A percentile compares a stretch with the other conserved stretches of the same genome.
Conservation (phyloP, 2,113 vertebrate genomes). For the Arenaria interpres region DNA sequence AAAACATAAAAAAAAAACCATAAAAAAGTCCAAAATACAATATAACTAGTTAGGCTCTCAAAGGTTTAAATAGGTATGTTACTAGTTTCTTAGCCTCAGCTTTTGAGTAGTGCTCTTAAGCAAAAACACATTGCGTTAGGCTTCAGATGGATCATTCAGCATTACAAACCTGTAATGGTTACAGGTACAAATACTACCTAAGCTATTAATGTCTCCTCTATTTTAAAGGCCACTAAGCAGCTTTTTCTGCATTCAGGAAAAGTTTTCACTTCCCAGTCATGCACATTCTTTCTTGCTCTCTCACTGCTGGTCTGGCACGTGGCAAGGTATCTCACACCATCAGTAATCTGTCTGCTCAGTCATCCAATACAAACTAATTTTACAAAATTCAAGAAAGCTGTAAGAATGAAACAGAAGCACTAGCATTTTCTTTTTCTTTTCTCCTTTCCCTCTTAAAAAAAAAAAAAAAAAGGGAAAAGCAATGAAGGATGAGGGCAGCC, state of each 20-base stretch:
- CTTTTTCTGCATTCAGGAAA: neutral
- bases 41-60: neutral
- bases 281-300: neutral
- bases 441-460: neutral
- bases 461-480: neutral
- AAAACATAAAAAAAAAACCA: no score
- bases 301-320: neutral
- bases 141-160: neutral
- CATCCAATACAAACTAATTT: neutral
- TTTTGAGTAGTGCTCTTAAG: neutral
- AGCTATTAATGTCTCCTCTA: accelerated
- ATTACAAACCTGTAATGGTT: neutral
- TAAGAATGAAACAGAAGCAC: neutral
- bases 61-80: neutral
- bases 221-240: neutral
- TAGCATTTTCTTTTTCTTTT: neutral
- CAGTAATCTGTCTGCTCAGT: neutral
- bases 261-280: neutral
- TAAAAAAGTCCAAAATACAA: neutral
- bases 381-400: neutral
- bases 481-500: neutral
- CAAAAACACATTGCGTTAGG: neutral
- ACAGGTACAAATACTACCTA: neutral
- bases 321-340: conserved; percentile 51
- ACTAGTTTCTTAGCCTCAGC: neutral